These are phyloP conservation scores for Silurus aristotelis DNA, from an alignment of 2,797 vertebrate genomes.

Conservation along the genomic window DNA sequence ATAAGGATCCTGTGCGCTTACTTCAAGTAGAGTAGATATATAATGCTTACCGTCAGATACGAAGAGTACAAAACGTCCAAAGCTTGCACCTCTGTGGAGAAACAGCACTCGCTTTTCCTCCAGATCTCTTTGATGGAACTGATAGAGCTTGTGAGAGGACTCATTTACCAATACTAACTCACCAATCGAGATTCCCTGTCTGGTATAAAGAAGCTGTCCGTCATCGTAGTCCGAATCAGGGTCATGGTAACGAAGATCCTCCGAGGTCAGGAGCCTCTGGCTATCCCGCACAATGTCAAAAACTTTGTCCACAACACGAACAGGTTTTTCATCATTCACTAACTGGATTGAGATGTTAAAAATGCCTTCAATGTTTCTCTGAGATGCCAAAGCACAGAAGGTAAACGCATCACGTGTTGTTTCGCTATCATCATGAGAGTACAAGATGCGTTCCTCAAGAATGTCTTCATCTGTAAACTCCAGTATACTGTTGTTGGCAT, in stretches of 20 bases:
- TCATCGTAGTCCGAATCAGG: conserved; percentile 87
- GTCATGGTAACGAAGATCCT: conserved; percentile 84
- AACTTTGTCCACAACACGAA: conserved; percentile 81
- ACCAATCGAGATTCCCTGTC: conserved; percentile 83
- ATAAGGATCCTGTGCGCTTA: conserved; percentile 83
- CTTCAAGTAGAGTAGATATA: conserved; percentile 81
- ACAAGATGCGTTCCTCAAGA: conserved; percentile 75
- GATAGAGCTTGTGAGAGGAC: conserved; percentile 79
- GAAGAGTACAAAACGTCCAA: conserved; percentile 85
- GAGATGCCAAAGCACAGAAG: conserved; percentile 67
- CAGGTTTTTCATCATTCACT: conserved; percentile 87
- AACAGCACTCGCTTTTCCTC: conserved; percentile 83
- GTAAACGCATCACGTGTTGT: conserved; percentile 78
- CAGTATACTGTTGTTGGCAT: conserved; percentile 72
- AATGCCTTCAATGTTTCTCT: conserved; percentile 64
- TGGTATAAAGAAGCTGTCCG: conserved; percentile 82
- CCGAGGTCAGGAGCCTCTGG: conserved; percentile 80
- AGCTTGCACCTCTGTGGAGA: conserved; percentile 80
- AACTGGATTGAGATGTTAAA: conserved; percentile 82
- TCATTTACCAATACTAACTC: conserved; percentile 82
- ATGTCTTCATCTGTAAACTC: conserved; percentile 83
- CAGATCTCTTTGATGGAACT: conserved; percentile 85
- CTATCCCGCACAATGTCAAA: conserved; percentile 81
- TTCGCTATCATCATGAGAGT: conserved; percentile 88
- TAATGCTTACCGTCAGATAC: conserved; percentile 88